Percentiles rank a stretch among this genome's conserved stretches.
phyloP scores from a whole-genome alignment of 1,140 invertebrate species.

The Magallana gigas region DNA sequence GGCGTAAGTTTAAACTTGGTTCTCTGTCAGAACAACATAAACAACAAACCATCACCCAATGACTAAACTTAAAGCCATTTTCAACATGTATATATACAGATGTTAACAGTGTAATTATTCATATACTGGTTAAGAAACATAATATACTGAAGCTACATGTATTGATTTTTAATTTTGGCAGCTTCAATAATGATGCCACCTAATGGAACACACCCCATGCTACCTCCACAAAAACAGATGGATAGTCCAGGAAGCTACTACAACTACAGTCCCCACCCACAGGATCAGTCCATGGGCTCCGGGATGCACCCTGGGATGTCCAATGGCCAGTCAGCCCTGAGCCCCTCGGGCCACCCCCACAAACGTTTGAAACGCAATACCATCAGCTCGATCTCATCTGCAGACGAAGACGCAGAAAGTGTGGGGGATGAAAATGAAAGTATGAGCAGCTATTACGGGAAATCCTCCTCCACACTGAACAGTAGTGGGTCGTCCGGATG shows the following conservation, averaged over 20 bases:
- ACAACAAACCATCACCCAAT: too few relatives aligned
- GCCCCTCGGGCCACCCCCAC: conserved; percentile 76
- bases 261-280: conserved; percentile 93
- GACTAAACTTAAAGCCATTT: too few relatives aligned
- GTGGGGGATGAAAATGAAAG: conserved; percentile 76
- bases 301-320: conserved; percentile 73
- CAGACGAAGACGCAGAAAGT: conserved; percentile 81
- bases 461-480: conserved; percentile 80
- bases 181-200: conserved; percentile 96
- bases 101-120: too few relatives aligned
- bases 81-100: too few relatives aligned
- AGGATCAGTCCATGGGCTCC: conserved; percentile 75
- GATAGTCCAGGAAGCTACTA: conserved; percentile 94
- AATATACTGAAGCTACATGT: too few relatives aligned
- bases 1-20: conserved; percentile 68
- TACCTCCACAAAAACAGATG: conserved; percentile 85
- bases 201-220: conserved; percentile 83
- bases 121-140: too few relatives aligned
- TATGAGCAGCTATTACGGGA: conserved; percentile 83
- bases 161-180: conserved; percentile 80
- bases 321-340: conserved; percentile 72
- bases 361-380: conserved; percentile 81
- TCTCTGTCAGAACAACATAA: not conserved
- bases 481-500: conserved; percentile 81
- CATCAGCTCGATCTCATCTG: conserved; percentile 81